Evolutionary conservation across 2,888 invertebrate species (phyloP).

Genomic region (Leptarthrus brevirostris): DNA sequence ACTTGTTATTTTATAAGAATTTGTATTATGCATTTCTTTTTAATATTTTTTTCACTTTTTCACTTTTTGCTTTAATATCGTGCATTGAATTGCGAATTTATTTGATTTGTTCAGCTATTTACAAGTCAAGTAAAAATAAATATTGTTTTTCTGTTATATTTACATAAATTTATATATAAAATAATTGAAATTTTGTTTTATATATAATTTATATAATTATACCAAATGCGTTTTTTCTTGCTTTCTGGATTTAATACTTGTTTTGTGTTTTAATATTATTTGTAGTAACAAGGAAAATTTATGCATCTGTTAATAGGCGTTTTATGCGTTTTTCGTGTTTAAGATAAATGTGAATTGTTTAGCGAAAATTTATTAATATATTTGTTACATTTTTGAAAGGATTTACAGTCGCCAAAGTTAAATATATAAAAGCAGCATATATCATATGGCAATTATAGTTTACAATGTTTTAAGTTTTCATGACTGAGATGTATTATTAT

Average conservation of each 20-base stretch:
- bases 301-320: conserved; percentile 22
- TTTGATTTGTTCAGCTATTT: conserved; percentile 17
- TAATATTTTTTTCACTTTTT: conserved; percentile 3
- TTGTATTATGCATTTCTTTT: conserved; percentile 4
- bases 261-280: conserved; percentile 8
- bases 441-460: too few species aligned
- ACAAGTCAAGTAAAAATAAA: conserved; percentile 38
- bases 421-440: too few species aligned
- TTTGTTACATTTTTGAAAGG: conserved; percentile 8
- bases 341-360: conserved; percentile 32
- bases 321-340: conserved; percentile 28
- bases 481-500: too few species aligned
- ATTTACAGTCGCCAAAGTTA: too few species aligned
- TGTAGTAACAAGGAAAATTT: conserved; percentile 24
- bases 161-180: conserved; percentile 48
- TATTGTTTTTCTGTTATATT: conserved; percentile 39
- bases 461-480: too few species aligned
- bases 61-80: conserved; percentile 15
- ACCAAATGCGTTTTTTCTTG: conserved; percentile 24
- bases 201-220: conserved; percentile 44
- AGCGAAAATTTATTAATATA: conserved; percentile 22
- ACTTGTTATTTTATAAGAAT: not conserved
- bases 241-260: conserved; percentile 7
- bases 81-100: conserved; percentile 28
- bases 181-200: conserved; percentile 44